Base-by-base conservation (phyloP, 2,797 vertebrate genomes). In the Carduelis carduelis region DNA sequence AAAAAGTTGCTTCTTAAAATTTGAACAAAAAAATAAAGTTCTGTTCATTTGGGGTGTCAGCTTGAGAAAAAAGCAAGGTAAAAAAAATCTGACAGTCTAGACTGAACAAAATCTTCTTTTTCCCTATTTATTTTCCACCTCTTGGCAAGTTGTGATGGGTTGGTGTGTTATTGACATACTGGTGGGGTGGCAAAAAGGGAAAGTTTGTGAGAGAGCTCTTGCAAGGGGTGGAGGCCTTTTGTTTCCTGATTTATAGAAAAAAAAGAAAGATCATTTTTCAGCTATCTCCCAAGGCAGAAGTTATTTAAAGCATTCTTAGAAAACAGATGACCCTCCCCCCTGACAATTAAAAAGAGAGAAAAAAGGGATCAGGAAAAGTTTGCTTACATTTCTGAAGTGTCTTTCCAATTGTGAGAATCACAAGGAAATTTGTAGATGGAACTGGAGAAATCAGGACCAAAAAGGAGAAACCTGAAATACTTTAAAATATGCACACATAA, bases 241-340 rank as follows among this genome's bases (percentile, higher is more conserved):
- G 70, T 85, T 90, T 93, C 83, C 63, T 90, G 72, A 92, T 78
- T 88, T 91, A 26, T 93, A 69, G 61, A 78, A 76, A 90, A 83
- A 28, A 72, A 76, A 74, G 70, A 81, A 80, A 81, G 19, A 82
- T 68, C 2, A 64, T 63, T 88, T 83, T 89, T 85, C 57, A 27
- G 34, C 66, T 90, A 22, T 65, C 44, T 96, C 74, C 76, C 60
- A 80, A 96, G 89, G 61, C 86, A 79, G 88, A 78, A 89, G 76
- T 91, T 92, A 90, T 87, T 90, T 91, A 90, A 95, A 95, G 64
- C 32, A 30, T 68, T 92, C 86, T 86, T 96, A 92, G 83, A 92
- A 92, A 96, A 93, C 80, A 91, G 87, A 69, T 87, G 85, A 93
- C 87, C 71, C 69, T 92, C 61, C 69, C 68, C 37, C n/a, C 12